phyloP scores from a whole-genome alignment of 2,888 invertebrate genomes.

The Eurytoma californica region DNA sequence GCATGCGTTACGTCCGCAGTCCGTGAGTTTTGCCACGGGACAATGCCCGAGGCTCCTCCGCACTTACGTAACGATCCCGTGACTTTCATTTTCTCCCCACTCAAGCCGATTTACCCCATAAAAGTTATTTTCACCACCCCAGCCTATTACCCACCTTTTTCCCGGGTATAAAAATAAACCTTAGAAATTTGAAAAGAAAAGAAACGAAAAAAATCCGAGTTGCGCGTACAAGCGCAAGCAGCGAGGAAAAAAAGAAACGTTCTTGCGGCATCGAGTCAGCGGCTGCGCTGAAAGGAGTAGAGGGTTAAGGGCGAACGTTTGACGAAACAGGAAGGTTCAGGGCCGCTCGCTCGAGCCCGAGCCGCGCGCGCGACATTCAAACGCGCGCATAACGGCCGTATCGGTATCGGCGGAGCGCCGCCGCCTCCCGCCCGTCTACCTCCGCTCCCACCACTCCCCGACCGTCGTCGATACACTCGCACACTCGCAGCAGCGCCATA shows the following conservation, averaged over 20 bases:
- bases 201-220: not conserved
- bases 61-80: too few relatives aligned
- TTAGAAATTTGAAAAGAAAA: not conserved
- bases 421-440: not conserved
- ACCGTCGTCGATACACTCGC: not conserved
- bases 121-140: too few relatives aligned
- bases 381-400: conserved; percentile 32
- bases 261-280: not conserved
- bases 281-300: conserved; percentile 44
- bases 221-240: not conserved
- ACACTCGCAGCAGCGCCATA: not conserved
- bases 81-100: too few relatives aligned
- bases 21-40: too few relatives aligned
- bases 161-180: not conserved
- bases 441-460: not conserved
- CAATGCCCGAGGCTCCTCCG: too few relatives aligned
- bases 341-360: conserved; percentile 47
- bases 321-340: conserved; percentile 60
- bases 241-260: not conserved
- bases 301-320: conserved; percentile 59
- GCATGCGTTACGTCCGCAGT: too few relatives aligned
- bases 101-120: too few relatives aligned
- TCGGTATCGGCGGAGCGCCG: conserved; percentile 9
- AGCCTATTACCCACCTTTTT: not conserved
- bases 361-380: conserved; percentile 44